phyloP scores from a whole-genome alignment of 2,797 vertebrate species.

The Arctocebus calabarensis region DNA sequence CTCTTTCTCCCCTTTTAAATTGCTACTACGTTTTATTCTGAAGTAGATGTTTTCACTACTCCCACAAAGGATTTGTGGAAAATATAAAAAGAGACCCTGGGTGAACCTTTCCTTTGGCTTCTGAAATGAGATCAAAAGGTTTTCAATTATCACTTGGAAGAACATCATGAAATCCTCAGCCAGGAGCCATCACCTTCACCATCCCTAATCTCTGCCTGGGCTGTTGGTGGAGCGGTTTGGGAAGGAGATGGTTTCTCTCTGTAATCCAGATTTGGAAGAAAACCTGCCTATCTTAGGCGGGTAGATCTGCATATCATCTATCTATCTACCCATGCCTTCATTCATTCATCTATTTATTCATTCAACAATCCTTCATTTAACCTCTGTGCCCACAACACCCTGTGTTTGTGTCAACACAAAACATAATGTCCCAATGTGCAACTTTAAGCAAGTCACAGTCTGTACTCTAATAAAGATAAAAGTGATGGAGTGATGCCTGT shows the following conservation, averaged over 20 bases:
- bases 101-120: neutral
- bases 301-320: neutral
- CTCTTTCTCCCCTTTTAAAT: neutral
- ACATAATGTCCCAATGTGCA: neutral
- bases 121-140: neutral
- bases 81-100: neutral
- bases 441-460: neutral
- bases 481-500: too few species aligned
- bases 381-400: neutral
- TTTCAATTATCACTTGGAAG: neutral
- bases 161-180: neutral
- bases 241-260: neutral
- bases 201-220: neutral
- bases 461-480: neutral
- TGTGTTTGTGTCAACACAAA: neutral
- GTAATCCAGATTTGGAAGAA: neutral
- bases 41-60: neutral
- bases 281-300: neutral
- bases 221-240: neutral
- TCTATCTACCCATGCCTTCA: neutral
- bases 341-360: neutral
- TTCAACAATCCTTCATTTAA: neutral
- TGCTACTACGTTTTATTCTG: conserved; percentile 19
- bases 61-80: neutral
- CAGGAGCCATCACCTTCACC: neutral